Conservation (phyloP, 2,797 vertebrate genomes). For the Picus viridis region DNA sequence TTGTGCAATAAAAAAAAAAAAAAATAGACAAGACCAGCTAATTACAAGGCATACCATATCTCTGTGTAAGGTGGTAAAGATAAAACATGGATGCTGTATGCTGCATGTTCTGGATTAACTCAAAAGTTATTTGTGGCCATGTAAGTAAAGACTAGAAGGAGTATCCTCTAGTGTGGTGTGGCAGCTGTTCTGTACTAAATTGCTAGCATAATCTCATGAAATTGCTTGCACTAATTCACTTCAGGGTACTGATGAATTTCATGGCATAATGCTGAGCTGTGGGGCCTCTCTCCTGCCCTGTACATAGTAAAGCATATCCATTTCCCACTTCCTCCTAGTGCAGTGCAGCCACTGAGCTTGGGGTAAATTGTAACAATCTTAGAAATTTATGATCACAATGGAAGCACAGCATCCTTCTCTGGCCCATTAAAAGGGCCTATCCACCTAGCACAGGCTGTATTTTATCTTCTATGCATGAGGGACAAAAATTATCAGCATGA, state of each 20-base stretch:
- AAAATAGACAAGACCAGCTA: neutral
- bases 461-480: neutral
- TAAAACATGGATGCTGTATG: neutral
- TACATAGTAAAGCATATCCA: neutral
- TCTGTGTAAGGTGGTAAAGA: neutral
- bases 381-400: neutral
- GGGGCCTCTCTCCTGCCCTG: neutral
- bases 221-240: constrained; percentile 63
- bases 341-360: neutral
- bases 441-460: neutral
- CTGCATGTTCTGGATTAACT: constrained; percentile 32
- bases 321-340: neutral
- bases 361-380: neutral
- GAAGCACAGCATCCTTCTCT: neutral
- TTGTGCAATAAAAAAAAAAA: neutral
- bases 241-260: neutral
- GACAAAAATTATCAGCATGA: neutral
- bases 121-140: neutral
- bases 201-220: constrained; percentile 46
- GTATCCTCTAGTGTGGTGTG: neutral
- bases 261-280: constrained; percentile 47
- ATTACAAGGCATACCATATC: neutral
- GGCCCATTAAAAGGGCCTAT: neutral
- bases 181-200: constrained; percentile 55
- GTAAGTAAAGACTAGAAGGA: constrained; percentile 50